Conservation (phyloP, 2,797 vertebrate genomes). For the Gadopsis bispinosus region DNA sequence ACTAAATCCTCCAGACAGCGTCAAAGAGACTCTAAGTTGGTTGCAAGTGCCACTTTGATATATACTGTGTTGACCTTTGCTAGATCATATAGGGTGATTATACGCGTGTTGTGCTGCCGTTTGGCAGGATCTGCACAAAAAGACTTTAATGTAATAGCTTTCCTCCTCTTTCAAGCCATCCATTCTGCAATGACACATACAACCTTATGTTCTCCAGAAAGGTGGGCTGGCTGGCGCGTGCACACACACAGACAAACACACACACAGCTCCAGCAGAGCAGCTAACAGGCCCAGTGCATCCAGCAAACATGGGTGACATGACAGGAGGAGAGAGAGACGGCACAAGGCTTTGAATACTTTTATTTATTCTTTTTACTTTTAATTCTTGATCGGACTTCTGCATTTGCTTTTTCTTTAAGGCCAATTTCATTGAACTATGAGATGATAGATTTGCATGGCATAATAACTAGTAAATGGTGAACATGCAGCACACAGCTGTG, state of each 20-base stretch:
- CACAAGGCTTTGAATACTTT: conserved; percentile 7
- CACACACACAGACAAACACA: conserved; percentile 32
- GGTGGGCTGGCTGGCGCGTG: conserved; percentile 35
- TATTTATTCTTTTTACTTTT: conserved; percentile 6
- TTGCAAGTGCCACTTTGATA: conserved; percentile 66
- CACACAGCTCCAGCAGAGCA: conserved; percentile 14
- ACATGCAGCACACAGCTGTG: not conserved
- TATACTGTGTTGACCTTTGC: conserved; percentile 64
- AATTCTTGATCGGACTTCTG: not conserved
- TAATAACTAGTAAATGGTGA: not conserved
- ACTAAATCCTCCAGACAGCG: conserved; percentile 51
- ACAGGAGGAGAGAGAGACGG: conserved; percentile 20
- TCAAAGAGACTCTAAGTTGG: conserved; percentile 59
- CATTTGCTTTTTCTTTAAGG: not conserved
- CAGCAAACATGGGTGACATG: conserved; percentile 31
- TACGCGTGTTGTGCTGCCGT: conserved; percentile 54
- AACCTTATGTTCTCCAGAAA: conserved; percentile 63
- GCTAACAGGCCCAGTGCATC: conserved; percentile 10
- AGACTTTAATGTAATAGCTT: conserved; percentile 67
- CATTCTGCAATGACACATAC: conserved; percentile 68
- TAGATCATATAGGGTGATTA: conserved; percentile 72
- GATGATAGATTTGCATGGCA: not conserved
- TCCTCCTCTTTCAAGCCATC: conserved; percentile 59
- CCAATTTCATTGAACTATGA: not conserved
- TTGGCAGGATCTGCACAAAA: conserved; percentile 66